Evolutionary conservation across 1,140 invertebrate species (phyloP), one percentile per base, ranked within the genome.

Genomic region (Papilio aristodemus): DNA sequence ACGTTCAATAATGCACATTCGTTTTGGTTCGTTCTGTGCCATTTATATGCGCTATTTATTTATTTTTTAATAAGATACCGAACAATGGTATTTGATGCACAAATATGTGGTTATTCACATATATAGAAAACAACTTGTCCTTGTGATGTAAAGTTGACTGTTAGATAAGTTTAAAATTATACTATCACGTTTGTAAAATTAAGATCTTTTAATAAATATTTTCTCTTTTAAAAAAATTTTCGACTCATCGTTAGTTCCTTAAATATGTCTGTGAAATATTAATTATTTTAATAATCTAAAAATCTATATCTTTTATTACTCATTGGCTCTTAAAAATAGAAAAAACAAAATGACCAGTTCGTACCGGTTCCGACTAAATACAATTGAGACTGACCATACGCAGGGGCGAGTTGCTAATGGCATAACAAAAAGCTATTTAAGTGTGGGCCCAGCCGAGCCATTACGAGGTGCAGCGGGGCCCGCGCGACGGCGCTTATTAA

Each of bases 401-500:
- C 36, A 67, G 68, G 39, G 67, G 36, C 68, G 32, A 72, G 68
- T 74, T 32, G 68, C 70, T 87, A 86, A 86, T 83, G 77, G 80
- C 77, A 74, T 71, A 81, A 81, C 81, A 84, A 84, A 87, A 84
- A 84, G 75, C 80, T 79, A 79, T 78, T 84, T 80, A 87, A 85
- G 73, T 84, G 83, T 84, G 81, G 83, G 83, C 85, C 73, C 75
- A 81, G 78, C 78, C 78, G 62, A 78, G 66, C 81, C 84, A 87
- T 87, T 88, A 86, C 75, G 68, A 43, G 64, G 67, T 70, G 22
- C 63, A 46, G 27, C 59, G 17, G 71, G 69, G 71, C 37, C 32
- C 63, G 54, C 66, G 73, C 59, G 71, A 69, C 72, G 75, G 76
- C 77, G 80, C 88, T 91, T 91, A 91, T 92, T 91, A 92, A 92